phyloP scores from a whole-genome alignment of 2,797 vertebrate genomes.

The Dromococcyx pavoninus region DNA sequence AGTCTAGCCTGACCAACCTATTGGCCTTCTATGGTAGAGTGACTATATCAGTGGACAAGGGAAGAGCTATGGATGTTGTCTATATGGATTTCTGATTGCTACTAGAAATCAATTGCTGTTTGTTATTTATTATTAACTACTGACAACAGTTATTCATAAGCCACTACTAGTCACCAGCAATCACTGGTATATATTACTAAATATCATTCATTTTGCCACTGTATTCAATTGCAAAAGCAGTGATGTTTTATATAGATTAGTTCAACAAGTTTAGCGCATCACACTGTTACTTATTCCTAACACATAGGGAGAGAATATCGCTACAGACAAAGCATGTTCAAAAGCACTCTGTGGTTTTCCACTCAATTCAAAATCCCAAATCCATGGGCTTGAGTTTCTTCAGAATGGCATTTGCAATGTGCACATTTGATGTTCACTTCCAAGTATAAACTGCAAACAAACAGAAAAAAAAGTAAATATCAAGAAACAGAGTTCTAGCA shows the following conservation, averaged over 20 bases:
- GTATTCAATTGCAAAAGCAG: background rate
- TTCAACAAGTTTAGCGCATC: background rate
- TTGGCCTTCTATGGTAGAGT: background rate
- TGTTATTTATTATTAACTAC: background rate
- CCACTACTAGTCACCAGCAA: background rate
- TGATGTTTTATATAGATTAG: background rate
- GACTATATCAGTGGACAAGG: background rate
- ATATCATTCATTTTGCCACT: background rate
- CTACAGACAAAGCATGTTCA: background rate
- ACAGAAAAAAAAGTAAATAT: background rate
- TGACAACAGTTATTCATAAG: background rate
- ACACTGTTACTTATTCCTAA: background rate
- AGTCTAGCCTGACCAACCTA: background rate
- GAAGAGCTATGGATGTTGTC: background rate
- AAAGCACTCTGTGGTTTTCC: background rate
- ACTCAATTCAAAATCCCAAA: background rate
- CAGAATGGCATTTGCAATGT: background rate
- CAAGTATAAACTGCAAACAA: background rate
- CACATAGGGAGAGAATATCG: fast-evolving
- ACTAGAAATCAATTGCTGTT: background rate
- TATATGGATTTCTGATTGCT: background rate
- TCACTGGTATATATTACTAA: background rate
- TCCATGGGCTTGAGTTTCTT: background rate
- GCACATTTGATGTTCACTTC: background rate
- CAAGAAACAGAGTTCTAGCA: background rate